These are phyloP conservation scores for Champsocephalus gunnari DNA, from an alignment of 2,797 vertebrate genomes.

Conservation along the genomic window DNA sequence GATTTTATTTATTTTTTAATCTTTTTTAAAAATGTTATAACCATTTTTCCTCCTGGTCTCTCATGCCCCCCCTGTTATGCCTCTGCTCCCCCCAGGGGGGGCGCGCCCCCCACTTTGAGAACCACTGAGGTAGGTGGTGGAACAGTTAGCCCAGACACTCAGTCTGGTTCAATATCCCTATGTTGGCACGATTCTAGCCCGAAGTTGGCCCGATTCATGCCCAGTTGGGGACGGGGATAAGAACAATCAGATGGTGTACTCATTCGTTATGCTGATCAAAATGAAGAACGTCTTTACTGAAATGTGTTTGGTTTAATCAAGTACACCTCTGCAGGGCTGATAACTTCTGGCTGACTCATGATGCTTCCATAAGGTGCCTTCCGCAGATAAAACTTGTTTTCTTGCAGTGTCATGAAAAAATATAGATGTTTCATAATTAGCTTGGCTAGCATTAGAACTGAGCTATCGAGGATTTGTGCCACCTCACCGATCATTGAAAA, in stretches of 20 bases:
- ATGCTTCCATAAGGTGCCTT: constrained; percentile 23
- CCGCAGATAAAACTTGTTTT: constrained; percentile 23
- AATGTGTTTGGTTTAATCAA: neutral
- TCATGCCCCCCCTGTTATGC: no score
- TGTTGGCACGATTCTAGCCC: neutral
- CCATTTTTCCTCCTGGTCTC: no score
- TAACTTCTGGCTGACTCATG: constrained; percentile 34
- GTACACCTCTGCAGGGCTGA: constrained; percentile 22
- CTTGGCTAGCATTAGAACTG: constrained; percentile 19
- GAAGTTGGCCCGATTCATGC: neutral
- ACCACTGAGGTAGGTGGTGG: neutral
- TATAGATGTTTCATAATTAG: constrained; percentile 20
- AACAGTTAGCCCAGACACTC: neutral
- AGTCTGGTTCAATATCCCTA: neutral
- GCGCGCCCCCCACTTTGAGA: no score
- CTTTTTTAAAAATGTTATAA: no score
- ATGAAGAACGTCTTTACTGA: neutral
- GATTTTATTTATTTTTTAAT: no score
- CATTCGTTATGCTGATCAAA: neutral
- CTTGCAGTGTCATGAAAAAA: constrained; percentile 22
- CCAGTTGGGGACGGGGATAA: neutral
- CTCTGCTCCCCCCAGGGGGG: no score
- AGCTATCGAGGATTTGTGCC: constrained; percentile 23
- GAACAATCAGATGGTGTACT: neutral
- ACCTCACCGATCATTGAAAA: constrained; percentile 26